phyloP scores from a whole-genome alignment of 2,888 invertebrate species.

The Pandemis heparana region DNA sequence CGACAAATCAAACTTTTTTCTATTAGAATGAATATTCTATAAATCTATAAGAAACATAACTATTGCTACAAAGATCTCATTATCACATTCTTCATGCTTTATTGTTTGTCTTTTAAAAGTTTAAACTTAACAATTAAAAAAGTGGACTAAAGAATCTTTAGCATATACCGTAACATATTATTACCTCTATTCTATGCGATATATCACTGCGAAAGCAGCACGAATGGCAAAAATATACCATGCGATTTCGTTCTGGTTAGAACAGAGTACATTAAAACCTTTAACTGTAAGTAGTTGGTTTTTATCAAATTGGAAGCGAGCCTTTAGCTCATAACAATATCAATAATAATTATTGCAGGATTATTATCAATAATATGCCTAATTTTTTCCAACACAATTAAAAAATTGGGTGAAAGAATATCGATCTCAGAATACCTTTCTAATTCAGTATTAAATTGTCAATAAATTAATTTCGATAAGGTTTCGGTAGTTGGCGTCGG shows the following conservation, averaged over 20 bases:
- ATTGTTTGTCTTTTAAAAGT: slow-evolving; percentile 41
- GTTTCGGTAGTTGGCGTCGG: slow-evolving; percentile 11
- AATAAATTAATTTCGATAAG: slow-evolving; percentile 51
- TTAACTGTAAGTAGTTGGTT: slow-evolving; percentile 14
- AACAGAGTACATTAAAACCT: slow-evolving; percentile 15
- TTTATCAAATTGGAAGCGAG: slow-evolving; percentile 39
- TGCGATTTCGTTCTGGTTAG: slow-evolving; percentile 6
- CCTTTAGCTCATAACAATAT: slow-evolving; percentile 32
- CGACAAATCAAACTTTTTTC: slow-evolving; percentile 46
- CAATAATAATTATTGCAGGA: slow-evolving; percentile 42
- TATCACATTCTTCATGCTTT: slow-evolving; percentile 70
- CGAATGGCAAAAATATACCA: slow-evolving; percentile 13
- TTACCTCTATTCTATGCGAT: slow-evolving; percentile 2
- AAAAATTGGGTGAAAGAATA: slow-evolving; percentile 37
- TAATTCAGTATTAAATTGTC: slow-evolving; percentile 6
- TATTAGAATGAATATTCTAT: slow-evolving; percentile 45
- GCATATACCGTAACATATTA: slow-evolving; percentile 1
- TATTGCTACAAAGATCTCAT: slow-evolving; percentile 57
- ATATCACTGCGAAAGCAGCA: slow-evolving; percentile 5
- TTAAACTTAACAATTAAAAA: slow-evolving; percentile 48
- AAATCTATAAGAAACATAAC: slow-evolving; percentile 46
- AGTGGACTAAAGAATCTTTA: slow-evolving; percentile 42
- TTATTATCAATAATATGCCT: slow-evolving; percentile 40
- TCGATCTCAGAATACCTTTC: slow-evolving; percentile 15
- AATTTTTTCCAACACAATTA: slow-evolving; percentile 39